These are phyloP conservation scores for Zaprionus africanus DNA, from an alignment of 1,140 invertebrate genomes.

Conservation along the genomic window DNA sequence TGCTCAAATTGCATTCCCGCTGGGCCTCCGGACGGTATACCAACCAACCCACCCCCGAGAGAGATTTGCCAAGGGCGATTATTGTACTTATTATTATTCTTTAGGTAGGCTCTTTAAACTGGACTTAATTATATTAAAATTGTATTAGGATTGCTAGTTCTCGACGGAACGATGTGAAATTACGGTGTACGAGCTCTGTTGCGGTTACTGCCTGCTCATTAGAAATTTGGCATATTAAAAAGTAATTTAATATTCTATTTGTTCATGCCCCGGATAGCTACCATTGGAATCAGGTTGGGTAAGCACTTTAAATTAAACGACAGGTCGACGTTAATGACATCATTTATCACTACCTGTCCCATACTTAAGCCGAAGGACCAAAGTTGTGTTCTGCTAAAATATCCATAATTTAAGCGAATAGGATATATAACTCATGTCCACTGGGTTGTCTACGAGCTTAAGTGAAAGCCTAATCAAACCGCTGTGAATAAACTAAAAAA, in stretches of 20 bases:
- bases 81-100: conserved; percentile 53
- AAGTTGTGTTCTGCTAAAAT: background rate
- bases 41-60: background rate
- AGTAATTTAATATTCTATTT: conserved; percentile 66
- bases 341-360: conserved; percentile 48
- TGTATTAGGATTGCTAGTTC: conserved; percentile 63
- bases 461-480: background rate
- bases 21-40: background rate
- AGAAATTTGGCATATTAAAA: conserved; percentile 55
- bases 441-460: background rate
- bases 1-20: conserved; percentile 76
- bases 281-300: background rate
- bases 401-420: conserved; percentile 2
- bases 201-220: conserved; percentile 38
- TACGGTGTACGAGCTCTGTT: background rate
- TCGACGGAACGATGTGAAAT: conserved; percentile 15
- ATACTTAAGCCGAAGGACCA: conserved; percentile 19
- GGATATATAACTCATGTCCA: background rate
- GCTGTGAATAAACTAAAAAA: background rate
- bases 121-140: conserved; percentile 73
- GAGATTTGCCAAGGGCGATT: conserved; percentile 60
- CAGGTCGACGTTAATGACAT: conserved; percentile 16
- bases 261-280: conserved; percentile 20
- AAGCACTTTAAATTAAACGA: conserved; percentile 44
- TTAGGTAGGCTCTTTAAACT: background rate